These are phyloP conservation scores for Oryzias melastigma DNA, from an alignment of 2,113 vertebrate genomes.

Conservation along the genomic window DNA sequence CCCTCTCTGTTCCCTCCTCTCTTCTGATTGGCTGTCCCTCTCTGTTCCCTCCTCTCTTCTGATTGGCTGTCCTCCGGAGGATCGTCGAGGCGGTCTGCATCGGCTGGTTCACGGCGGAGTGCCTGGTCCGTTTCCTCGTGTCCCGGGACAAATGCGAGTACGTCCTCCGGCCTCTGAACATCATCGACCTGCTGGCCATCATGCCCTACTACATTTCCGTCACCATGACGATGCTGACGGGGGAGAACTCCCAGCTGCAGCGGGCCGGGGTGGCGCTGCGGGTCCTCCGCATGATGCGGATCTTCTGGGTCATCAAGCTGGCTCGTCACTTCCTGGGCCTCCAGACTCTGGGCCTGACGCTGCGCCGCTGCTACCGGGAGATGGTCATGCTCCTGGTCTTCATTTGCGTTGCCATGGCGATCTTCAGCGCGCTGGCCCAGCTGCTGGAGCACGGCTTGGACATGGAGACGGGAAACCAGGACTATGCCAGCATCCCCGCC, in stretches of 20 bases:
- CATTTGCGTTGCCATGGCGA: constrained; percentile 95
- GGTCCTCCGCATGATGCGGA: constrained; percentile 92
- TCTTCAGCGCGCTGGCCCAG: constrained; percentile 94
- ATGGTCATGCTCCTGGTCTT: constrained; percentile 98
- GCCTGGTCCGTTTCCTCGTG: constrained; percentile 91
- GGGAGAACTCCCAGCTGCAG: constrained; percentile 94
- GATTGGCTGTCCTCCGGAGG: constrained; percentile 69
- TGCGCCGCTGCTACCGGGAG: constrained; percentile 94
- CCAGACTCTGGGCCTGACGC: constrained; percentile 93
- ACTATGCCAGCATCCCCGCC: constrained; percentile 94
- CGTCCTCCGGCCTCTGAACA: constrained; percentile 91
- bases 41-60: constrained; percentile 1
- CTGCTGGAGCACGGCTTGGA: constrained; percentile 94
- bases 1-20: not conserved
- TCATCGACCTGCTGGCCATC: constrained; percentile 96
- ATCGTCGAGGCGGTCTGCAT: constrained; percentile 97
- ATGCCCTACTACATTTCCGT: constrained; percentile 93
- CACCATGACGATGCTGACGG: constrained; percentile 87
- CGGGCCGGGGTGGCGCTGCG: constrained; percentile 91
- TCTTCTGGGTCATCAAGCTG: constrained; percentile 98
- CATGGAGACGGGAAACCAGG: constrained; percentile 87
- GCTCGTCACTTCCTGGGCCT: constrained; percentile 96
- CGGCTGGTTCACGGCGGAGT: constrained; percentile 97
- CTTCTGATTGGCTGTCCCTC: constrained; percentile 4
- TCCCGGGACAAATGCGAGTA: constrained; percentile 96